Evolutionary conservation across 2,113 vertebrate genomes (phyloP).

Genomic region (Macquaria ambigua): DNA sequence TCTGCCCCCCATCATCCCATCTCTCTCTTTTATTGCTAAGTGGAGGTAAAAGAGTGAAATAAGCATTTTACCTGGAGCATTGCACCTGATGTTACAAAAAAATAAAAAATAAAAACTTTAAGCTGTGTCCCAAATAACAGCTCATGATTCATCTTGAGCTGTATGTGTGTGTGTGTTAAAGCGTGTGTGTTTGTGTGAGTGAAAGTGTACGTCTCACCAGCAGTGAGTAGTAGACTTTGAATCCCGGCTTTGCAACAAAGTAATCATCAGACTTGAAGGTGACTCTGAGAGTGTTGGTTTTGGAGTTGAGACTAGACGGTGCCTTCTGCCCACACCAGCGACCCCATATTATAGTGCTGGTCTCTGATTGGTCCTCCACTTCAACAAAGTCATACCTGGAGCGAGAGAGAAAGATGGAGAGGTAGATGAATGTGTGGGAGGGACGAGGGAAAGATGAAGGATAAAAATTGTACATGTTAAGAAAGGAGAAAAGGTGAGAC

Average conservation of each 20-base stretch:
- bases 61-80: conserved; percentile 32
- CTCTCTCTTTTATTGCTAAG: conserved; percentile 34
- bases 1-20: conserved; percentile 5
- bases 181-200: background rate
- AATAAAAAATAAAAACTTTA: conserved; percentile 1
- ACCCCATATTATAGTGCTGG: conserved; percentile 92
- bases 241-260: conserved; percentile 98
- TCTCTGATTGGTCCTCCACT: conserved; percentile 94
- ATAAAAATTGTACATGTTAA: conserved; percentile 11
- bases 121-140: conserved; percentile 5
- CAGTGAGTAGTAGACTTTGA: conserved; percentile 93
- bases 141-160: conserved; percentile 8
- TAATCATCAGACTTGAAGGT: conserved; percentile 98
- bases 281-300: conserved; percentile 92
- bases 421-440: background rate
- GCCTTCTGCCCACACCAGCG: conserved; percentile 95
- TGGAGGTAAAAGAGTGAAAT: conserved; percentile 31
- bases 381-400: conserved; percentile 97
- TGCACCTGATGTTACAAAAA: conserved; percentile 20
- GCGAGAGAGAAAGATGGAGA: conserved; percentile 18
- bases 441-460: background rate
- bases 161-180: background rate
- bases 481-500: background rate
- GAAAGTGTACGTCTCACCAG: conserved; percentile 85
- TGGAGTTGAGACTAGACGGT: conserved; percentile 92